Evolutionary conservation across 1,140 invertebrate species (phyloP).

Genomic region (Drosophila serrata): DNA sequence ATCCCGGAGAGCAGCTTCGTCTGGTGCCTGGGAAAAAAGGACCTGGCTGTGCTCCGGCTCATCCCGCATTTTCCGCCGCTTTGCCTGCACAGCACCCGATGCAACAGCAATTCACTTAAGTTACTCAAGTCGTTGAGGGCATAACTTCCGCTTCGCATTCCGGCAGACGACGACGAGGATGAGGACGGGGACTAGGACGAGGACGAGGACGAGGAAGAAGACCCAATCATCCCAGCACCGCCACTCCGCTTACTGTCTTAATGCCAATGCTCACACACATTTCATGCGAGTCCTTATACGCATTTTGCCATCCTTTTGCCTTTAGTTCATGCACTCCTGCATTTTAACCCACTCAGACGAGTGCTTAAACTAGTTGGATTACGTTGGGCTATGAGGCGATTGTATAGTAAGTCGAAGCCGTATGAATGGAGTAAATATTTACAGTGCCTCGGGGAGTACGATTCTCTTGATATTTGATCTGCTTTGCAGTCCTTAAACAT

Average conservation of each 20-base stretch:
- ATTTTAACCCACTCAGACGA: conserved; percentile 49
- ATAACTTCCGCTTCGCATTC: conserved; percentile 70
- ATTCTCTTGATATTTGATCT: conserved; percentile 20
- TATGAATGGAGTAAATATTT: conserved; percentile 46
- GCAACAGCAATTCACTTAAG: conserved; percentile 76
- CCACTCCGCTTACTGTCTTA: conserved; percentile 66
- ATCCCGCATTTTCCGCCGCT: conserved; percentile 58
- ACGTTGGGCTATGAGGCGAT: conserved; percentile 15
- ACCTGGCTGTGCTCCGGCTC: conserved; percentile 17
- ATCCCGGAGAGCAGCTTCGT: not conserved
- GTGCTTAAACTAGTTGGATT: conserved; percentile 51
- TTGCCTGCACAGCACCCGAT: conserved; percentile 20
- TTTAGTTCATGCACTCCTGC: conserved; percentile 51
- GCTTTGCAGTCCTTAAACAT: not conserved
- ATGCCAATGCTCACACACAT: conserved; percentile 75
- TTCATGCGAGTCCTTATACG: conserved; percentile 62
- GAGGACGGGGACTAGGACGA: not conserved
- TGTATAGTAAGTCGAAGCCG: conserved; percentile 23
- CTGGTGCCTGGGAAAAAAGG: conserved; percentile 4
- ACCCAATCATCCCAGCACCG: conserved; percentile 17
- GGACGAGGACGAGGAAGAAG: not conserved
- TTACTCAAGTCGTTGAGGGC: conserved; percentile 82
- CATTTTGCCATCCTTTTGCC: conserved; percentile 48
- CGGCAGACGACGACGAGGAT: not conserved
- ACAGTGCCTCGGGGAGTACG: conserved; percentile 11